phyloP scores from a whole-genome alignment of 1,140 invertebrate genomes.

The Habropoda laboriosa region DNA sequence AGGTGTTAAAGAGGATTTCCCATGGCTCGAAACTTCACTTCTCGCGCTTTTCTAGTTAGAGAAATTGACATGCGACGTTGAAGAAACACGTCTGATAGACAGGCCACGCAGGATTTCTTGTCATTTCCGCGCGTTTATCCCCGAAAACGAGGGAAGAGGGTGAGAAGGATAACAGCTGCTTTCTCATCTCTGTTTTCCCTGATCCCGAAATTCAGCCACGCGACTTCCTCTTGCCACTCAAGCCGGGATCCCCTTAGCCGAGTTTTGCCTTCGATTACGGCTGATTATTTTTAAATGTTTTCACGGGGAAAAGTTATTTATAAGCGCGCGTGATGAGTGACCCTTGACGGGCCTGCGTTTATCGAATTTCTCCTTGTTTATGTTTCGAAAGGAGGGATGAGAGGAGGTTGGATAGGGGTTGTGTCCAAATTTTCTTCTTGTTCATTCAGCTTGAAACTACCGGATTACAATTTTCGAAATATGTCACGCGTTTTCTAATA shows the following conservation, averaged over 20 bases:
- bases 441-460: too few species aligned
- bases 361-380: slow-evolving; percentile 4
- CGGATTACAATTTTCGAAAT: too few species aligned
- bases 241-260: background rate
- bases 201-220: slow-evolving; percentile 15
- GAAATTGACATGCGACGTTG: background rate
- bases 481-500: too few species aligned
- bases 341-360: background rate
- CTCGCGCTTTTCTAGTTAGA: background rate
- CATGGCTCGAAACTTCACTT: background rate
- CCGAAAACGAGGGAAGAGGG: slow-evolving; percentile 6
- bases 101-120: slow-evolving; percentile 5
- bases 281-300: slow-evolving; percentile 48
- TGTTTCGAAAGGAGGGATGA: background rate
- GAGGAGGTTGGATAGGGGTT: background rate
- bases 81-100: slow-evolving; percentile 1
- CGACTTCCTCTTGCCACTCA: slow-evolving; percentile 17
- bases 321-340: slow-evolving; percentile 8
- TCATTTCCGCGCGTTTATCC: slow-evolving; percentile 40
- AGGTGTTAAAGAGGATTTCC: background rate
- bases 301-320: slow-evolving; percentile 35
- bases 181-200: slow-evolving; percentile 22
- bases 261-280: slow-evolving; percentile 31
- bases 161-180: slow-evolving; percentile 32
- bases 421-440: background rate